These are phyloP conservation scores for Dryobota labecula DNA, from an alignment of 2,888 invertebrate genomes.

Conservation along the genomic window DNA sequence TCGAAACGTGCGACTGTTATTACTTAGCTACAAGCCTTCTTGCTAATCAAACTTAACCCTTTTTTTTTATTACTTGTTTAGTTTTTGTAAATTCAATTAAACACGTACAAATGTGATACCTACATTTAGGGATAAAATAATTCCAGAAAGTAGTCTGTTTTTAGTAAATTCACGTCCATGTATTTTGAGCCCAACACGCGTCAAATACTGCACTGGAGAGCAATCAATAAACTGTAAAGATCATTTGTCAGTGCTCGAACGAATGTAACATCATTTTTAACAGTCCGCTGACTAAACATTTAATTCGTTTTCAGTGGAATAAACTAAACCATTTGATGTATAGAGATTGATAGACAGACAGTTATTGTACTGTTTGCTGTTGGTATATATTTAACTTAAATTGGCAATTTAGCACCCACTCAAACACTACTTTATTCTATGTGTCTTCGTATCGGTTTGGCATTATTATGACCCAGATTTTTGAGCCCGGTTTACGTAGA, in stretches of 20 bases:
- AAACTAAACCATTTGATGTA: constrained; percentile 39
- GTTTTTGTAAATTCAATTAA: neutral
- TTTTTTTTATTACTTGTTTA: neutral
- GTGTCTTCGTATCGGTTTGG: neutral
- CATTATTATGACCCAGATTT: neutral
- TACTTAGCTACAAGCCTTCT: too few species aligned
- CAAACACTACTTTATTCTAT: neutral
- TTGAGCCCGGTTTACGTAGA: neutral
- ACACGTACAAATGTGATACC: neutral
- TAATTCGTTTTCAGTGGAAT: constrained; percentile 42
- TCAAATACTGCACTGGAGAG: constrained; percentile 33
- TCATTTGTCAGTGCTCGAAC: constrained; percentile 45
- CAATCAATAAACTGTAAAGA: constrained; percentile 45
- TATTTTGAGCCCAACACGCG: constrained; percentile 9
- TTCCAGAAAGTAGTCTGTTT: neutral
- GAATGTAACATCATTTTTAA: constrained; percentile 50
- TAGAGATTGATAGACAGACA: constrained; percentile 18
- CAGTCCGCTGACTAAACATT: constrained; percentile 37
- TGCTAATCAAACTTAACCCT: neutral
- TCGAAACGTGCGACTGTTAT: too few species aligned
- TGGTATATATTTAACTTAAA: constrained; percentile 8
- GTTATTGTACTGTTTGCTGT: constrained; percentile 7
- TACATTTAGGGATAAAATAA: neutral
- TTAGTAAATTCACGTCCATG: neutral
- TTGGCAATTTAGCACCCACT: neutral